A percentile compares a stretch with the other conserved stretches of the same genome.
phyloP scores from a whole-genome alignment of 2,113 vertebrate species.

The Plotosus lineatus region DNA sequence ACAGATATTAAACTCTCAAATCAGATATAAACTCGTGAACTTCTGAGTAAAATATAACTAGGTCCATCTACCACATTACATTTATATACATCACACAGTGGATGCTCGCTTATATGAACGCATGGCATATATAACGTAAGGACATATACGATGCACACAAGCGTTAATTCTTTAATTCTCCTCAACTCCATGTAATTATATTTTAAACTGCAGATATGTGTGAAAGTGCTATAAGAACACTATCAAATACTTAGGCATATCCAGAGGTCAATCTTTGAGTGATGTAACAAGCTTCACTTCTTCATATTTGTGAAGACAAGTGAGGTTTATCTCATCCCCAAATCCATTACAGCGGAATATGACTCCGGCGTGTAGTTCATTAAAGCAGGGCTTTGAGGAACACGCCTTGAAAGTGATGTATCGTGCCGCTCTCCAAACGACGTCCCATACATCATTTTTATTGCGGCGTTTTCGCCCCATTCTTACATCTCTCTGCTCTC shows the following conservation, averaged over 20 bases:
- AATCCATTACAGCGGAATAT: conserved; percentile 54
- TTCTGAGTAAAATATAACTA: too few relatives aligned
- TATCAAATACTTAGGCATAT: neutral
- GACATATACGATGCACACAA: too few relatives aligned
- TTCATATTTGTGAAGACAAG: conserved; percentile 49
- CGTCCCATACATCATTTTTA: conserved; percentile 74
- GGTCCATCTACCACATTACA: too few relatives aligned
- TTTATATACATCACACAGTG: too few relatives aligned
- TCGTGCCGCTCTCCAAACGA: conserved; percentile 64
- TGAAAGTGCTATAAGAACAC: neutral
- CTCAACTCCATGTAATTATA: neutral
- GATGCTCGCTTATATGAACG: too few relatives aligned
- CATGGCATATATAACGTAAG: too few relatives aligned
- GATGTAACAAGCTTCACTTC: conserved; percentile 29
- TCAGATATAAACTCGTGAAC: too few relatives aligned
- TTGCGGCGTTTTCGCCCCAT: conserved; percentile 67
- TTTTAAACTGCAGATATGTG: neutral
- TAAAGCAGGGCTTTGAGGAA: conserved; percentile 55
- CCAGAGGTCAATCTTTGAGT: conserved; percentile 26
- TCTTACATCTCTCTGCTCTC: conserved; percentile 57
- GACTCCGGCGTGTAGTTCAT: conserved; percentile 55
- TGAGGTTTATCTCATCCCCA: conserved; percentile 47
- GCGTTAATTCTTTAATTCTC: too few relatives aligned
- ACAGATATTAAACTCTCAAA: too few relatives aligned
- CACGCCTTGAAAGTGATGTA: conserved; percentile 65